These are phyloP conservation scores for Neuroscelio doddi DNA, from an alignment of 2,888 invertebrate genomes.

Conservation along the genomic window DNA sequence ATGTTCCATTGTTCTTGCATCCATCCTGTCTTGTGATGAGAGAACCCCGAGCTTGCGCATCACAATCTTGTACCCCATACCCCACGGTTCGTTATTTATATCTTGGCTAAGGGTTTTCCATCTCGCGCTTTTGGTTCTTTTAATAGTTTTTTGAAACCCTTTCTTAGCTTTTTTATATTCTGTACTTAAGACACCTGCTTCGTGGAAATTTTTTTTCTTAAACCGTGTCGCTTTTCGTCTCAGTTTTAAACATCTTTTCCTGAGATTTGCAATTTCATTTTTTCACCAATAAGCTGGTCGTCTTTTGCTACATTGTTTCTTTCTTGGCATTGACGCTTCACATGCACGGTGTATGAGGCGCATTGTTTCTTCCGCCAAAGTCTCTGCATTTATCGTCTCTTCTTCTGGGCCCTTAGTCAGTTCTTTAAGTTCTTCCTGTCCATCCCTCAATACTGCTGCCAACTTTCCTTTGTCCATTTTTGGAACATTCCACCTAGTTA, in stretches of 20 bases:
- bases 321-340: conserved; percentile 10
- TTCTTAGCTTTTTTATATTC: too few relatives aligned
- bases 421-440: too few relatives aligned
- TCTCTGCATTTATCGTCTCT: too few relatives aligned
- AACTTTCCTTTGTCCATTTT: too few relatives aligned
- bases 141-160: too few relatives aligned
- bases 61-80: conserved; percentile 47
- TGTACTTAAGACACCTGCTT: too few relatives aligned
- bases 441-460: too few relatives aligned
- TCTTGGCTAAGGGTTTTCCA: conserved; percentile 47
- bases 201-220: too few relatives aligned
- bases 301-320: background rate
- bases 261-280: background rate
- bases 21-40: background rate
- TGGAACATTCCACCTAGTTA: too few relatives aligned
- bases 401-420: too few relatives aligned
- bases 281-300: conserved; percentile 8
- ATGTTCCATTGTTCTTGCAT: conserved; percentile 1
- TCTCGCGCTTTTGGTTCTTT: conserved; percentile 27
- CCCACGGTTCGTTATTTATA: conserved; percentile 48
- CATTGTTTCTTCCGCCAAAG: background rate
- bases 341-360: conserved; percentile 1
- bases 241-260: too few relatives aligned
- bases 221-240: too few relatives aligned
- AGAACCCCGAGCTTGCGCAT: conserved; percentile 8